A percentile compares a stretch with the other conserved stretches of the same genome.
phyloP scores from a whole-genome alignment of 2,888 invertebrate genomes.

The Eristalis arbustorum region DNA sequence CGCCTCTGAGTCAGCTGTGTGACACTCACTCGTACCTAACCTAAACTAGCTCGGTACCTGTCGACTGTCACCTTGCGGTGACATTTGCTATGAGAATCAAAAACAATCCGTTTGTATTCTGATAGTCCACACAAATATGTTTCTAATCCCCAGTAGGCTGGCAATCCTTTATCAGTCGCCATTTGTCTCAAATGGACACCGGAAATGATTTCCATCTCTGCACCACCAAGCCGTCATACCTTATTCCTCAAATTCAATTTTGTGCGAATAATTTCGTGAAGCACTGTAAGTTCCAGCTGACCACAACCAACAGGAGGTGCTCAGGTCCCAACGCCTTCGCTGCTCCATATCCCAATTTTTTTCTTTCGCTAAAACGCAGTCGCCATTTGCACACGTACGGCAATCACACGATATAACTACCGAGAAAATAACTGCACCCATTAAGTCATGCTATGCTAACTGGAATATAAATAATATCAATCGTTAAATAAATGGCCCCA shows the following conservation, averaged over 20 bases:
- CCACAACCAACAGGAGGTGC: no score
- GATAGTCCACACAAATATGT: background rate
- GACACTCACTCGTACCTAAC: no score
- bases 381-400: background rate
- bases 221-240: no score
- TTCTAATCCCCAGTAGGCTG: background rate
- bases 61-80: background rate
- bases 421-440: background rate
- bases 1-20: no score
- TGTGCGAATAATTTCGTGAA: no score
- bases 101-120: background rate
- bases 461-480: background rate
- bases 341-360: no score
- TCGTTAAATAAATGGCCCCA: background rate
- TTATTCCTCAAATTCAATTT: no score
- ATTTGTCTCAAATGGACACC: no score
- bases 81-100: background rate
- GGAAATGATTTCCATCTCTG: no score
- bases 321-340: no score
- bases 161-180: conserved; percentile 25
- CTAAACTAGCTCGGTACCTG: background rate
- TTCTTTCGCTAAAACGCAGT: no score
- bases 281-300: no score
- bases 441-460: background rate
- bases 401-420: background rate